phyloP scores from a whole-genome alignment of 2,797 vertebrate species.

The Acrossocheilus fasciatus region DNA sequence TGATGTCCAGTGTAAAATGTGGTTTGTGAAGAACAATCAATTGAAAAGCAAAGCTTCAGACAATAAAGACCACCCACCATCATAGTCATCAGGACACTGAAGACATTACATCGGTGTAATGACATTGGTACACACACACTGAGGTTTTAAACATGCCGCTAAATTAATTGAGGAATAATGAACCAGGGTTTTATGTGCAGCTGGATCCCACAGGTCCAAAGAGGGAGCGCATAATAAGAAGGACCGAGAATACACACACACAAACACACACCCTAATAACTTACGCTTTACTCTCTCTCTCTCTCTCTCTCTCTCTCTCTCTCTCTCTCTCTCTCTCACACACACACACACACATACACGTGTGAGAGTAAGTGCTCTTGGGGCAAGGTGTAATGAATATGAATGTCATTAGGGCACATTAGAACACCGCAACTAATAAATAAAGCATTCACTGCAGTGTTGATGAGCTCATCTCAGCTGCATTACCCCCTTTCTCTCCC shows the following conservation, averaged over 20 bases:
- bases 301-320: background rate
- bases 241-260: conserved; percentile 28
- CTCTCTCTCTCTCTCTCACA: conserved; percentile 5
- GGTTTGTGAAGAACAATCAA: background rate
- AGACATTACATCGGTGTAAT: conserved; percentile 43
- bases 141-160: conserved; percentile 60
- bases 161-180: conserved; percentile 67
- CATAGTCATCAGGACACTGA: conserved; percentile 42
- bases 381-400: conserved; percentile 66
- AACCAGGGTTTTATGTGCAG: conserved; percentile 63
- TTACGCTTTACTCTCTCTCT: background rate
- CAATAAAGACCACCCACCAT: conserved; percentile 34
- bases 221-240: conserved; percentile 54
- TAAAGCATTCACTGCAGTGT: conserved; percentile 46
- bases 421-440: conserved; percentile 57
- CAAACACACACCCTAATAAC: background rate
- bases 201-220: conserved; percentile 52
- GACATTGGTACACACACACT: conserved; percentile 52
- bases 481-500: conserved; percentile 8
- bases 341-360: background rate
- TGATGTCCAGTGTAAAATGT: background rate
- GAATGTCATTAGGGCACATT: conserved; percentile 66
- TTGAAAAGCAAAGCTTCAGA: background rate
- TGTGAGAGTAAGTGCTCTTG: conserved; percentile 47
- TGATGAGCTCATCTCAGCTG: conserved; percentile 43